Evolutionary conservation across 2,113 vertebrate genomes (phyloP).

Genomic region (Pao palembangensis): DNA sequence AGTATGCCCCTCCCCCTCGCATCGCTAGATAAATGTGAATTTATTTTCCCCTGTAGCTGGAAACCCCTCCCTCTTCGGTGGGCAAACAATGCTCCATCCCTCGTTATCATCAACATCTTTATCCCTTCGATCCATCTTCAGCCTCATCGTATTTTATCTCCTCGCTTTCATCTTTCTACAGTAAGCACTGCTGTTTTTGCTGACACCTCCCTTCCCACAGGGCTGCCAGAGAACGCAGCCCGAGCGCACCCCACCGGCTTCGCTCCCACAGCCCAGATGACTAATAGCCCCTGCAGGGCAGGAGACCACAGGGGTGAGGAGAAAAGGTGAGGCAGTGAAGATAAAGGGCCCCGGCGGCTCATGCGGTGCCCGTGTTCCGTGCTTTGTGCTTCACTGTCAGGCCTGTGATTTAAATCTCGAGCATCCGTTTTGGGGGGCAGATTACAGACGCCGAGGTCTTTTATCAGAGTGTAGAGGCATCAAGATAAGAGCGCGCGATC

Average conservation of each 20-base stretch:
- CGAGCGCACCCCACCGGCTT: slow-evolving; percentile 38
- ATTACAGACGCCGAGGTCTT: slow-evolving; percentile 7
- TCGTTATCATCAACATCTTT: slow-evolving; percentile 49
- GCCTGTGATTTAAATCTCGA: slow-evolving; percentile 19
- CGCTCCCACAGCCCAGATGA: slow-evolving; percentile 43
- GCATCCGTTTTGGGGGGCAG: slow-evolving; percentile 8
- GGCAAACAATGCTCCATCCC: background rate
- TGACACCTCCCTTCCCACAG: slow-evolving; percentile 47
- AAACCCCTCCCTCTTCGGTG: slow-evolving; percentile 3
- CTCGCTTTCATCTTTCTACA: slow-evolving; percentile 1
- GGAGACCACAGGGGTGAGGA: slow-evolving; percentile 31
- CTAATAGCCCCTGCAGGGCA: slow-evolving; percentile 58
- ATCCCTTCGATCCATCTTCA: slow-evolving; percentile 51
- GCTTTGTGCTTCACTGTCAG: slow-evolving; percentile 9
- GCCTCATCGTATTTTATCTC: slow-evolving; percentile 42
- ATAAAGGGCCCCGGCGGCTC: slow-evolving; percentile 31
- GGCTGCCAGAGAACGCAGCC: slow-evolving; percentile 45
- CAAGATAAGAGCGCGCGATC: too few species aligned
- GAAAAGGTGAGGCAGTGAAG: slow-evolving; percentile 26
- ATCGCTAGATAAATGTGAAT: background rate
- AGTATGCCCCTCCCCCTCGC: background rate
- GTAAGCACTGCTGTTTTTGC: slow-evolving; percentile 32
- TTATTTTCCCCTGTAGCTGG: background rate
- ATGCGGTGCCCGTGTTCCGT: slow-evolving; percentile 20
- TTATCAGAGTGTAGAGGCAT: slow-evolving; percentile 3